A percentile compares a stretch with the other conserved stretches of the same genome.
Conservation (phyloP, 2,888 invertebrate genomes). For the Amitus sp. region DNA sequence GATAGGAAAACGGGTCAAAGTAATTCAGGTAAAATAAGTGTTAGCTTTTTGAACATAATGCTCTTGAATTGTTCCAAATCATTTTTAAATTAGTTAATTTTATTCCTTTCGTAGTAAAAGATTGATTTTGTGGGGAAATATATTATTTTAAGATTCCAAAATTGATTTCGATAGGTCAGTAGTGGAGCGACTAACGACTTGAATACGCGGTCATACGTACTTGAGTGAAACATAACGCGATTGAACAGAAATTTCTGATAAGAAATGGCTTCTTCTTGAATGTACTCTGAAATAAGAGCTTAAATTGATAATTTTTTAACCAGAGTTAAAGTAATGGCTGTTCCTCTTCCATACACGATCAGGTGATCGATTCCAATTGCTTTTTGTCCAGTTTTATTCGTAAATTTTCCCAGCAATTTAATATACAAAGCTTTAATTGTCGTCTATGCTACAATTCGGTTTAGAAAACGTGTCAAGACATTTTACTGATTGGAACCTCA, state of each 20-base stretch:
- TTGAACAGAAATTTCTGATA: slow-evolving; percentile 12
- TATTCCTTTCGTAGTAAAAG: too few species aligned
- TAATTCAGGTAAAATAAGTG: too few species aligned
- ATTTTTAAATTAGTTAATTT: too few species aligned
- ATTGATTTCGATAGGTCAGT: too few species aligned
- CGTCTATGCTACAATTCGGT: not conserved
- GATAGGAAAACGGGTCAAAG: too few species aligned
- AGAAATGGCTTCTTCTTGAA: slow-evolving; percentile 4
- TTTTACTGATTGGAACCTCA: slow-evolving; percentile 5
- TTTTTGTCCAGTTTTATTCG: slow-evolving; percentile 3
- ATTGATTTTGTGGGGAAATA: too few species aligned
- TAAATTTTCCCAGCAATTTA: slow-evolving; percentile 11
- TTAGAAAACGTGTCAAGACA: slow-evolving; percentile 7
- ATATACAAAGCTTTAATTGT: slow-evolving; percentile 6
- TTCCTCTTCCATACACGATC: not conserved
- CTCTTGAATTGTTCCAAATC: too few species aligned
- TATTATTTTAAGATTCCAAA: too few species aligned
- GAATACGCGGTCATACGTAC: not conserved
- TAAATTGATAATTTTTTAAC: slow-evolving; percentile 17
- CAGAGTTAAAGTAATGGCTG: not conserved
- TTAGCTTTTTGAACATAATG: too few species aligned
- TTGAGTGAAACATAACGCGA: slow-evolving; percentile 11
- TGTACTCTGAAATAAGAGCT: not conserved
- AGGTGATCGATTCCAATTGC: not conserved
- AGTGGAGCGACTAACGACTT: too few species aligned